Conservation (phyloP, 2,113 vertebrate species). For the Paratilapia polleni region DNA sequence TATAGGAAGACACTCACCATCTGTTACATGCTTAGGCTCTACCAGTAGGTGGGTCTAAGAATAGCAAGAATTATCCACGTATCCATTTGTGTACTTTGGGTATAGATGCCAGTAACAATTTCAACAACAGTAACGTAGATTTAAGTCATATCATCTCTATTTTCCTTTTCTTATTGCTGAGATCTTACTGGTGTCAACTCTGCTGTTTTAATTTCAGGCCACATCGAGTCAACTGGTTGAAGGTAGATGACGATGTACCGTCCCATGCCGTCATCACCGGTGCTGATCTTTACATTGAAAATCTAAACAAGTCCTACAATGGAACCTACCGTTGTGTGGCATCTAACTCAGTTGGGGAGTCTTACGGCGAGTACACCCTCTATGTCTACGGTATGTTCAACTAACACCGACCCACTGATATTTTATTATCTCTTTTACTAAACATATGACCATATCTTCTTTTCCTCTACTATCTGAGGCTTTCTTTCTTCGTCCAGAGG, state of each 20-base stretch:
- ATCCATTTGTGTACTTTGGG: too few species aligned
- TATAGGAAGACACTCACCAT: constrained; percentile 37
- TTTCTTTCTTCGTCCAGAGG: neutral
- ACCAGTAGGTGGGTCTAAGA: too few species aligned
- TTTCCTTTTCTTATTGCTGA: neutral
- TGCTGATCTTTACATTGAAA: constrained; percentile 92
- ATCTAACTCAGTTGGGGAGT: constrained; percentile 91
- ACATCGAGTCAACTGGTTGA: constrained; percentile 91
- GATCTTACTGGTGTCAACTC: neutral
- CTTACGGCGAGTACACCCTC: constrained; percentile 95
- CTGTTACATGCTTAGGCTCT: too few species aligned
- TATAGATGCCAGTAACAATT: too few species aligned
- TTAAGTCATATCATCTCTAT: neutral
- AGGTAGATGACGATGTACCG: constrained; percentile 96
- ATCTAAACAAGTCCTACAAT: constrained; percentile 99
- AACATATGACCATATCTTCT: neutral
- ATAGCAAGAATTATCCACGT: too few species aligned
- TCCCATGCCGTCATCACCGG: constrained; percentile 92
- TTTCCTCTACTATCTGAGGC: neutral
- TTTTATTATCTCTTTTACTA: neutral
- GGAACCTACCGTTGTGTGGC: constrained; percentile 97
- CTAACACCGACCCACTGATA: neutral
- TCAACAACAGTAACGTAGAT: too few species aligned
- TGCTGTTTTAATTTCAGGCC: constrained; percentile 80
- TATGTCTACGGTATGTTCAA: constrained; percentile 94